These are phyloP conservation scores for Acromyrmex heyeri DNA, from an alignment of 1,140 invertebrate genomes.

Conservation along the genomic window DNA sequence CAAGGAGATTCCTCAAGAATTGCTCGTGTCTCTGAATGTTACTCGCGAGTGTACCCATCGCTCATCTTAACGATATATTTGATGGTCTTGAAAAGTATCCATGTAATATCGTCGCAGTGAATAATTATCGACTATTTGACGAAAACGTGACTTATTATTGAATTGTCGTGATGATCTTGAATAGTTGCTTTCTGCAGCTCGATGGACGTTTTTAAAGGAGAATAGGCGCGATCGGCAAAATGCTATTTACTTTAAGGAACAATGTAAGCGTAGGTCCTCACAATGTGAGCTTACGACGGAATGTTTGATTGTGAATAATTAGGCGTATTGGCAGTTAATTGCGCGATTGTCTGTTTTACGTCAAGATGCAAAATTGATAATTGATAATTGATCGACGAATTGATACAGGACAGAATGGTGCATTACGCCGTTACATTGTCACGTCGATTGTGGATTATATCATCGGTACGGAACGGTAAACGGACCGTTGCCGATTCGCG, in stretches of 20 bases:
- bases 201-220: slow-evolving; percentile 3
- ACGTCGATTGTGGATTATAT: slow-evolving; percentile 23
- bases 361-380: neutral
- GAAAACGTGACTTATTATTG: neutral
- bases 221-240: neutral
- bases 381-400: slow-evolving; percentile 25
- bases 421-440: neutral
- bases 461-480: neutral
- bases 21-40: slow-evolving; percentile 18
- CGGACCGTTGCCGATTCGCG: neutral
- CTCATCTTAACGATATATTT: neutral
- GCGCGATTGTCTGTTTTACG: neutral
- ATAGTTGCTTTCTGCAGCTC: slow-evolving; percentile 1
- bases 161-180: neutral
- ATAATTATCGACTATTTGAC: neutral
- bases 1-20: neutral
- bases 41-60: neutral
- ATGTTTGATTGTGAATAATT: slow-evolving; percentile 9
- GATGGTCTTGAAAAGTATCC: neutral
- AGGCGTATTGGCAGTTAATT: slow-evolving; percentile 15
- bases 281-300: slow-evolving; percentile 5
- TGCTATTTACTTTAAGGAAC: slow-evolving; percentile 11
- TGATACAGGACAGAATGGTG: neutral
- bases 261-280: neutral
- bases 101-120: neutral